phyloP scores from a whole-genome alignment of 1,140 invertebrate species.

The Ostrea edulis region DNA sequence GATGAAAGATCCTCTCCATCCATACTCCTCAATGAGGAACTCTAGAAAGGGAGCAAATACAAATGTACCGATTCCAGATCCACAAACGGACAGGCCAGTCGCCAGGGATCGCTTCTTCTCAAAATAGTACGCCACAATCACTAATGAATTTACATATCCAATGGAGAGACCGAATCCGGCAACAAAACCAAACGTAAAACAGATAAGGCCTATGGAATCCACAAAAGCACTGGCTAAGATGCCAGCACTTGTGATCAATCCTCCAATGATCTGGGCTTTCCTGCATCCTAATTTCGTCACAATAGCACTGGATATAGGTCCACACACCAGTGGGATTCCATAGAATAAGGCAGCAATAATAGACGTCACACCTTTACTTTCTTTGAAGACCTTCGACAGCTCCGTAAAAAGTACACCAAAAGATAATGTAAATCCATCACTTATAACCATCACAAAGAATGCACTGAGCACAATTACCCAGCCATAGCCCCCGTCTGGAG shows the following conservation, averaged over 20 bases:
- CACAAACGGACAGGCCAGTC: constrained; percentile 89
- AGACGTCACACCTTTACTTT: constrained; percentile 91
- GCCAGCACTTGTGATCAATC: constrained; percentile 87
- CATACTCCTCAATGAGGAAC: constrained; percentile 74
- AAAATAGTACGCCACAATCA: constrained; percentile 93
- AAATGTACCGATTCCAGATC: constrained; percentile 78
- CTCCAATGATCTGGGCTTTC: constrained; percentile 87
- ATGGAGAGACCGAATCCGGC: constrained; percentile 92
- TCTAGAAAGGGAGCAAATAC: constrained; percentile 76
- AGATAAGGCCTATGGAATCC: constrained; percentile 82
- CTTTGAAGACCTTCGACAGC: constrained; percentile 90
- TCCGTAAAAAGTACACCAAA: constrained; percentile 82
- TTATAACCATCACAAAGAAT: constrained; percentile 94
- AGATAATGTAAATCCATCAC: constrained; percentile 87
- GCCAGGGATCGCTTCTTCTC: constrained; percentile 93
- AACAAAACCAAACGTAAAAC: constrained; percentile 91
- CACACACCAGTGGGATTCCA: constrained; percentile 83
- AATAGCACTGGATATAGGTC: constrained; percentile 92
- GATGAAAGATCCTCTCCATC: constrained; percentile 84
- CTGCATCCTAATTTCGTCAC: constrained; percentile 92
- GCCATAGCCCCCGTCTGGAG: constrained; percentile 91
- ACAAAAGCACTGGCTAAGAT: constrained; percentile 88
- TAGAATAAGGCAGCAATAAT: constrained; percentile 83
- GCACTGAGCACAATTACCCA: constrained; percentile 90
- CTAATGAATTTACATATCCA: constrained; percentile 87